phyloP scores from a whole-genome alignment of 2,113 vertebrate species.

The Sceloporus tristichus region DNA sequence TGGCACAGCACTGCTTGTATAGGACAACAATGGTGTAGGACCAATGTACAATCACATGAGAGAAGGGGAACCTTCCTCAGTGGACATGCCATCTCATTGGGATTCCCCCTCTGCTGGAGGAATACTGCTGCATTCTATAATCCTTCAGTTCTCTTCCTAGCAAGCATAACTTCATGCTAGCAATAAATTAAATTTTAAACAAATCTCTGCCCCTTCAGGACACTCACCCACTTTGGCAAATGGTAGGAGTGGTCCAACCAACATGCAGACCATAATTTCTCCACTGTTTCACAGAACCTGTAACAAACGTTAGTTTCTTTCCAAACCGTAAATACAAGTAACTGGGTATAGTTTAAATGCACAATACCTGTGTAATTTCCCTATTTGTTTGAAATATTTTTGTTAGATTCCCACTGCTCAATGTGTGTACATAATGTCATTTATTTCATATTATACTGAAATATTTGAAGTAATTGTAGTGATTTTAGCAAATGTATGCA shows the following conservation, averaged over 20 bases:
- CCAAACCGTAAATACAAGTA: not conserved
- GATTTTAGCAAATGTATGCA: conserved; percentile 17
- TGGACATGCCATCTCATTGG: not conserved
- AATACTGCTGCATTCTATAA: not conserved
- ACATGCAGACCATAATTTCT: not conserved
- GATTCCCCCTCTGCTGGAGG: not conserved
- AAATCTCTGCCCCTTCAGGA: not conserved
- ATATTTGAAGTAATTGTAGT: not conserved
- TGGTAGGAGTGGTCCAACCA: not conserved
- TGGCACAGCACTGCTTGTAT: not conserved
- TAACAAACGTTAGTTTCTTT: not conserved
- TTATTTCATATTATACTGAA: not conserved
- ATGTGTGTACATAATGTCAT: not conserved
- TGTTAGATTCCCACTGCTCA: not conserved
- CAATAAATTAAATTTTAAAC: not conserved
- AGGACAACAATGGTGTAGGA: not conserved
- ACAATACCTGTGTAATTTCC: not conserved
- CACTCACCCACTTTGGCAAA: not conserved
- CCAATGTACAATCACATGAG: not conserved
- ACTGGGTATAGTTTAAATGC: not conserved
- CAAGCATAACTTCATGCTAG: not conserved
- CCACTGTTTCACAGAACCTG: not conserved
- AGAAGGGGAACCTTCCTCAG: not conserved
- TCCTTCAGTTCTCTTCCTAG: not conserved
- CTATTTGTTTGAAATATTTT: not conserved